Evolutionary conservation across 2,888 invertebrate species (phyloP), one percentile per base, ranked within the genome.

Genomic region (Leptopilina syphax): DNA sequence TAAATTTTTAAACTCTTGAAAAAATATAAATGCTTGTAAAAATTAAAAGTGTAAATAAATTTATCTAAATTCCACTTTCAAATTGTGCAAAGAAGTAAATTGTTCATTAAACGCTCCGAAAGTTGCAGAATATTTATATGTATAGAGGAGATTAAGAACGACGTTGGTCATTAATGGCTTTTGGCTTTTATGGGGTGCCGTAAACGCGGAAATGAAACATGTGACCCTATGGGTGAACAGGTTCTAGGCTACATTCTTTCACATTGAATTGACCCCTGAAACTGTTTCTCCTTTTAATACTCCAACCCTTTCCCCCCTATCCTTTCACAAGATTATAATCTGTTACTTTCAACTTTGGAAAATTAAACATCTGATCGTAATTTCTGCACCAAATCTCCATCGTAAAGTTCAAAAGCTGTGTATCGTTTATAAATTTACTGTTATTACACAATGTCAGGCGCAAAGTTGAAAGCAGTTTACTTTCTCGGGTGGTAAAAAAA

Each of bases 201-300:
- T 84, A 85, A 85, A 86, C 77, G 81, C 77, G 77, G 79, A 85
- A 83, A 83, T 73, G 79, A 80, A 68, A 68, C 80, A 44, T 41
- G 50, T 66, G 41, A 67, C 60, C 78, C 9, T 70, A 57, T 65
- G 76, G 79, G 81, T 41, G 81, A 80, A 70, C 78, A 76, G 76
- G 77, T 76, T 78, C 77, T 41, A 63, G 76, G 27, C 65, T 77
- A 80, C 34, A 65, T 70, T 73, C 73, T 73, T 73, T 9, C 41
- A 73, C 27, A 73, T 27, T 34, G 57, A 73, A 54, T 54, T 73
- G 54, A 73, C 34, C 73, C 34, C 78, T 54, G 54, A 70, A 12
- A 63, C 24, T 47, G 34, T 65, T 65, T 34, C 41, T 41, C n/a
- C n/a, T 44, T 77, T 18, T 65, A 77, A 70, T 27, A 34, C 57